A percentile compares a stretch with the other conserved stretches of the same genome.
Conservation (phyloP, 1,140 invertebrate genomes). For the Trichonephila clavipes region DNA sequence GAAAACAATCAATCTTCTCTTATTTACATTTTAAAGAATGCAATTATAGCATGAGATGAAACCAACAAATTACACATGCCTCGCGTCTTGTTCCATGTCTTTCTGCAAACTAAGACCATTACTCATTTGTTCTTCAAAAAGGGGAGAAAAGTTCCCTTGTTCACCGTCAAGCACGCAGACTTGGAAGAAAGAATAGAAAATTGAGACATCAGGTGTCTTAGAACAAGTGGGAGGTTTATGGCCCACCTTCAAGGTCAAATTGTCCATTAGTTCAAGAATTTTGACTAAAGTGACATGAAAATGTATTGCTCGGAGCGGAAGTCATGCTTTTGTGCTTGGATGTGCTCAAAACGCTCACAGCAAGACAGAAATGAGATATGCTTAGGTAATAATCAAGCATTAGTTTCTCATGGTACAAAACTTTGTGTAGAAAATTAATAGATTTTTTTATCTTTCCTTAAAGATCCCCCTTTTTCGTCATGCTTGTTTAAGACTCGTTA, state of each 20-base stretch:
- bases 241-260: slow-evolving; percentile 21
- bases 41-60: slow-evolving; percentile 12
- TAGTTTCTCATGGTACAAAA: neutral
- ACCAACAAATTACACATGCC: slow-evolving; percentile 12
- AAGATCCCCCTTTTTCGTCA: neutral
- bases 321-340: neutral
- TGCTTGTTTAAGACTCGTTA: neutral
- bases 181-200: neutral
- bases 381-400: neutral
- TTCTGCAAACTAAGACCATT: slow-evolving; percentile 31
- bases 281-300: slow-evolving; percentile 41
- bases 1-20: slow-evolving; percentile 2
- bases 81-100: slow-evolving; percentile 2
- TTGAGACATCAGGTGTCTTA: slow-evolving; percentile 35
- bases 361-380: neutral
- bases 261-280: slow-evolving; percentile 32
- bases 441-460: neutral
- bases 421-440: neutral
- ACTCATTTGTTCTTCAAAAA: neutral
- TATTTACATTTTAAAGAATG: slow-evolving; percentile 31
- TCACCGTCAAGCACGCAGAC: neutral
- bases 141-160: neutral
- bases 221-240: slow-evolving; percentile 35
- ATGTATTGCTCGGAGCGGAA: slow-evolving; percentile 2
- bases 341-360: neutral